A percentile compares a stretch with the other conserved stretches of the same genome.
These are phyloP conservation scores for Pundamilia nyererei DNA, from an alignment of 2,113 vertebrate genomes.

Conservation along the genomic window DNA sequence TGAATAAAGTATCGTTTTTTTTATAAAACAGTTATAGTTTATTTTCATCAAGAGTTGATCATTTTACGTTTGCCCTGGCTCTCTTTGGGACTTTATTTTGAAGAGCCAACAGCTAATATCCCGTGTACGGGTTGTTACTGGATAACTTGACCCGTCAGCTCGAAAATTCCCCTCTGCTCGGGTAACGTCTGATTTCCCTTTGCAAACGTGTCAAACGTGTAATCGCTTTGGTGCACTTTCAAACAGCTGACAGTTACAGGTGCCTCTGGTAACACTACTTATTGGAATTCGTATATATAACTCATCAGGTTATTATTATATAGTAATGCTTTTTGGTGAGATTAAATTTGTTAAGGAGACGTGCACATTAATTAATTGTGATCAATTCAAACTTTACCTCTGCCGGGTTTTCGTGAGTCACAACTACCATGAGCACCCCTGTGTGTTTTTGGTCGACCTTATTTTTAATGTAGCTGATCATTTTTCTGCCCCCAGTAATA, in stretches of 20 bases:
- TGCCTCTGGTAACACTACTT: background rate
- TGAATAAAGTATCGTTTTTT: background rate
- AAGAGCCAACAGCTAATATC: background rate
- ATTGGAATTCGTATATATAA: background rate
- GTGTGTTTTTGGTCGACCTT: background rate
- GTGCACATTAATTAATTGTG: background rate
- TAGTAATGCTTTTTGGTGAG: background rate
- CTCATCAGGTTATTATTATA: background rate
- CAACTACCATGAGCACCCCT: background rate
- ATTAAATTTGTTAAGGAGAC: background rate
- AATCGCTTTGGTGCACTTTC: background rate
- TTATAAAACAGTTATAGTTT: background rate
- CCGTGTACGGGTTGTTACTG: accelerated
- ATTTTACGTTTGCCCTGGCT: accelerated
- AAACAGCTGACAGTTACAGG: background rate
- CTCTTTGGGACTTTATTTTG: background rate
- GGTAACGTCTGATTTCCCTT: slow-evolving; percentile 7
- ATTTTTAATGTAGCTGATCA: background rate
- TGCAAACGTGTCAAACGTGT: background rate
- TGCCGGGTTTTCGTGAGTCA: background rate
- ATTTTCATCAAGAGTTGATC: background rate
- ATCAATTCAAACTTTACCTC: background rate
- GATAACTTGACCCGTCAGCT: background rate
- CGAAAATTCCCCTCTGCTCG: background rate
- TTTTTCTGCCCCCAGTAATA: background rate